Percentiles rank a stretch among this genome's conserved stretches.
These are phyloP conservation scores for Vireo griseus DNA, from an alignment of 2,797 vertebrate species.

Conservation along the genomic window DNA sequence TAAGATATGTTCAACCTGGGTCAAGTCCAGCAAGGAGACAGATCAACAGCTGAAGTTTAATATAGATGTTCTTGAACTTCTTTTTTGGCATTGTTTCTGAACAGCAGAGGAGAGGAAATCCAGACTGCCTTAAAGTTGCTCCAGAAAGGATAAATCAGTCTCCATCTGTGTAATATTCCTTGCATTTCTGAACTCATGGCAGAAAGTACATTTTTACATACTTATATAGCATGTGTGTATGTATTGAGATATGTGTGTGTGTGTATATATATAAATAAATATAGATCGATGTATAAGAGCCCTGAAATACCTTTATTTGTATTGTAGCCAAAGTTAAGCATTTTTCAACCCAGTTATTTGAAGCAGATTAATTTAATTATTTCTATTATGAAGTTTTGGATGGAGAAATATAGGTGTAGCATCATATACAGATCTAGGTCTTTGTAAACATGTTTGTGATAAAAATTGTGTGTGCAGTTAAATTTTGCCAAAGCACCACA, in stretches of 20 bases:
- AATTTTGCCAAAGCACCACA: background rate
- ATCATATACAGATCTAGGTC: background rate
- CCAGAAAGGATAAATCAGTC: slow-evolving; percentile 24
- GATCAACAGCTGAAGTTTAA: background rate
- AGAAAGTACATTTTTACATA: background rate
- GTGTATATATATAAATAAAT: background rate
- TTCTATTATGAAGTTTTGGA: background rate
- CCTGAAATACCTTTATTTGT: background rate
- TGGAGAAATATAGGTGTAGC: background rate
- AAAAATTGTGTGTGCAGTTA: background rate
- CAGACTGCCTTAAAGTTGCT: background rate
- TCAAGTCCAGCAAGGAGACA: background rate
- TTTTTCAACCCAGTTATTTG: background rate
- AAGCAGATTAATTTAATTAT: background rate
- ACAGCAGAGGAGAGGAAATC: background rate
- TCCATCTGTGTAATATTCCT: background rate
- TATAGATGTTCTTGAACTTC: background rate
- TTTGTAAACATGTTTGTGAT: background rate
- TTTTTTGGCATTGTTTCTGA: background rate
- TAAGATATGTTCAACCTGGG: background rate
- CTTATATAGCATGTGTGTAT: background rate
- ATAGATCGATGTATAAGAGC: background rate
- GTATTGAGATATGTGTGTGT: background rate
- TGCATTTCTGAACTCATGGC: background rate
- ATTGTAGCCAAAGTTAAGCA: background rate